Base-by-base conservation (phyloP, 92 coral and sea anemone species). In the Zoanthus solanderi region DNA sequence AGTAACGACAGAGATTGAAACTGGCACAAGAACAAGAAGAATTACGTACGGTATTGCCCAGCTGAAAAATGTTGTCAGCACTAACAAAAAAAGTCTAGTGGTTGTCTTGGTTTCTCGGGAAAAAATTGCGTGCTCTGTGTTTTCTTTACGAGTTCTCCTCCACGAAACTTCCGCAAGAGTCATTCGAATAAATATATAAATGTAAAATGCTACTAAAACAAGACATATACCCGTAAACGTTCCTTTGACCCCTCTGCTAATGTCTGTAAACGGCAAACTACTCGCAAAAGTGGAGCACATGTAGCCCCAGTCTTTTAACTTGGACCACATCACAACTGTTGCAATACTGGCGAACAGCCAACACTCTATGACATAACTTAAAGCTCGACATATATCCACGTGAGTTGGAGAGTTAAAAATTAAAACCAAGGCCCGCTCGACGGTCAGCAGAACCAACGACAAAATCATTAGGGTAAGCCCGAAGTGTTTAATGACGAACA, bases 31-130 rank as follows among this genome's bases (percentile, higher is more conserved):
- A 48, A 91, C 90, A 29, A 87, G 86, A 37, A 93, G 72, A 4
- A 95, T 90, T 67, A 88, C 87, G 88, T 95, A 91, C n/a, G 98
- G 98, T 67, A 88, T 58, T 47, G 93, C 94, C 98, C 98, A 95
- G 46, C 84, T 69, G 32, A 91, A 65, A 28, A 93, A 89, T 71
- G 98, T 95, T 37, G 96, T 89, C 30, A 95, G 34, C 13, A 93
- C 80, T 6, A 95, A 83, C 54, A 93, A 89, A 74, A 95, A 89
- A 84, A 90, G 83, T 87, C 98, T 95, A 31, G 92, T 83, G 10
- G 96, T 90, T 71, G 90, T 93, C 42, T 91, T 90, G 87, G 88
- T 93, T 23, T 95, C 98, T 17, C 76, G 85, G 48, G 83, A 86
- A 23, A 83, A 31, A 50, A 74, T 48, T 5, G 68, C 81, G 56